Conservation (phyloP, 2,113 vertebrate species). For the Aplodontia rufa region DNA sequence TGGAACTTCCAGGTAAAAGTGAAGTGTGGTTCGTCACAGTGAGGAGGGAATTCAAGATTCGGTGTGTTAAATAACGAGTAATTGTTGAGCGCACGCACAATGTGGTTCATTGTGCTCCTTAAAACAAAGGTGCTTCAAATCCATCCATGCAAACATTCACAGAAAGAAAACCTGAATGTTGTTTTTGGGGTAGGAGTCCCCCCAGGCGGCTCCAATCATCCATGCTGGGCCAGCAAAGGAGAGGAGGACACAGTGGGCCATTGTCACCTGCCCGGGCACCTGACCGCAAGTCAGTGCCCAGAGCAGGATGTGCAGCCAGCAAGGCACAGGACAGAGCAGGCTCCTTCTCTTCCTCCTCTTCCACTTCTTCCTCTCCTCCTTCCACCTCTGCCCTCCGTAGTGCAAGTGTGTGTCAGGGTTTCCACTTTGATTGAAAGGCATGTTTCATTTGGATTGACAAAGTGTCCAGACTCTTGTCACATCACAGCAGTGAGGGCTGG, state of each 20-base stretch:
- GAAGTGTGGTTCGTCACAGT: neutral
- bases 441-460: neutral
- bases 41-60: neutral
- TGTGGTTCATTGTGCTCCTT: slow-evolving; percentile 41
- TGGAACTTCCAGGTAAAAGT: slow-evolving; percentile 21
- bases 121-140: slow-evolving; percentile 54
- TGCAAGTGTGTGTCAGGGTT: accelerated
- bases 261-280: neutral
- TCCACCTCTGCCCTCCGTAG: neutral
- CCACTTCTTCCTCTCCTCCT: accelerated
- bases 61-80: neutral
- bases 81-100: slow-evolving; percentile 65
- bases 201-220: slow-evolving; percentile 28
- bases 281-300: neutral
- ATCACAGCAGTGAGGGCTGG: accelerated
- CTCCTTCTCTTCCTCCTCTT: accelerated
- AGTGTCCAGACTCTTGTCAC: neutral
- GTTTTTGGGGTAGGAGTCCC: slow-evolving; percentile 68
- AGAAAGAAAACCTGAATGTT: slow-evolving; percentile 64
- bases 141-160: slow-evolving; percentile 43
- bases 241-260: neutral
- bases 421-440: neutral
- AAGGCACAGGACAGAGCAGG: accelerated
- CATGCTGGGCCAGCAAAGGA: neutral
- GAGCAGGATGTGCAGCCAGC: neutral